Conservation (phyloP, 2,888 invertebrate species). For the Parascotia fuliginaria region DNA sequence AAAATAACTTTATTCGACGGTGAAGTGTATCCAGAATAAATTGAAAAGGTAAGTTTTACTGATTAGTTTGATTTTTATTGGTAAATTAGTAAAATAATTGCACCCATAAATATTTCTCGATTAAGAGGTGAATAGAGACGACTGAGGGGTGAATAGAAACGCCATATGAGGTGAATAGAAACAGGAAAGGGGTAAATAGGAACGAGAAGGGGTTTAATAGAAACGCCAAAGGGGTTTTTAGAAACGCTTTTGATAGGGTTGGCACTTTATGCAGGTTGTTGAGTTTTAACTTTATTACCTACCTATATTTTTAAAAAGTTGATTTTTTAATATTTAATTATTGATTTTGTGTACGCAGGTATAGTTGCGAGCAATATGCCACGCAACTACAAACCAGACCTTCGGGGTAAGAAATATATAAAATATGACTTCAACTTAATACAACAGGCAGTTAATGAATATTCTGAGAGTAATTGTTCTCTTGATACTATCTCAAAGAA, state of each 20-base stretch:
- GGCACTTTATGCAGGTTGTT: constrained; percentile 17
- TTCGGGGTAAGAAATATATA: constrained; percentile 22
- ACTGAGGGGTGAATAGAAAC: no score
- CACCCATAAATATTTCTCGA: constrained; percentile 19
- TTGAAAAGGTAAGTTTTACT: constrained; percentile 3
- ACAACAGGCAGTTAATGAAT: constrained; percentile 13
- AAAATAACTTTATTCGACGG: constrained; percentile 15
- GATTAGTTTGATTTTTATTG: constrained; percentile 22
- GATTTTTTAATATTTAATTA: constrained; percentile 6
- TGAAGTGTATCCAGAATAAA: constrained; percentile 16
- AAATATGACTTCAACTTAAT: constrained; percentile 24
- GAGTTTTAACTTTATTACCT: constrained; percentile 7
- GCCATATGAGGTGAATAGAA: no score
- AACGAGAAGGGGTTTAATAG: constrained; percentile 17
- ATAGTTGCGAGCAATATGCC: constrained; percentile 23
- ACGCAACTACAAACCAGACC: constrained; percentile 25
- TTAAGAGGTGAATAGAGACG: constrained; percentile 20
- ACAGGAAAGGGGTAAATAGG: no score
- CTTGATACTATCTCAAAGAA: constrained; percentile 21
- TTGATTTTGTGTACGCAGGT: constrained; percentile 16
- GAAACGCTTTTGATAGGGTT: constrained; percentile 21
- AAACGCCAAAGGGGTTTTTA: constrained; percentile 21
- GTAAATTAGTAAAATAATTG: constrained; percentile 11
- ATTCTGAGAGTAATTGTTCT: constrained; percentile 18
- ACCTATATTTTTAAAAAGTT: no score